phyloP scores from a whole-genome alignment of 2,113 vertebrate species.

The Furnarius figulus region DNA sequence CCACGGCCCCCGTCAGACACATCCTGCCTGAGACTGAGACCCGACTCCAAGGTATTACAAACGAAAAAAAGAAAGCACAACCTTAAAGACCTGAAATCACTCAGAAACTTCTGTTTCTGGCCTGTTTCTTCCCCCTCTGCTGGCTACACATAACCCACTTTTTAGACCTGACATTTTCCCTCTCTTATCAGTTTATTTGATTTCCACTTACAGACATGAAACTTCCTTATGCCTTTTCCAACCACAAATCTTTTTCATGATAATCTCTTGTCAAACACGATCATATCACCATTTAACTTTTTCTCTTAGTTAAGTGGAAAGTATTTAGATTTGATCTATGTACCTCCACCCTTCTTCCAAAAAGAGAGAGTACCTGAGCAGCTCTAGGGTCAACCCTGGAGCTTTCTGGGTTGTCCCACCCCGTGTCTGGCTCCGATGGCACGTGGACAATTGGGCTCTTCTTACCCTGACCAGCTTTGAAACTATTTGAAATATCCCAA shows the following conservation, averaged over 20 bases:
- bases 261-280: background rate
- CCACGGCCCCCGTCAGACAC: accelerated
- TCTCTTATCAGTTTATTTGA: background rate
- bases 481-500: background rate
- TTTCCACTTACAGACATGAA: background rate
- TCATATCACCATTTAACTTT: background rate
- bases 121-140: background rate
- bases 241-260: background rate
- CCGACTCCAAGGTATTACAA: background rate
- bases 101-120: background rate
- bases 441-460: background rate
- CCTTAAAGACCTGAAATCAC: background rate
- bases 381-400: background rate
- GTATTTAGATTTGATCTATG: background rate
- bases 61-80: background rate
- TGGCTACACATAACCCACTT: background rate
- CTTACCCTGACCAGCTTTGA: background rate
- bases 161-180: background rate
- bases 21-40: background rate
- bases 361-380: background rate
- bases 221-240: background rate
- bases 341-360: background rate
- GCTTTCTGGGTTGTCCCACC: background rate
- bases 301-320: background rate
- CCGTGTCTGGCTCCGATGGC: background rate